Base-by-base conservation (phyloP, 2,113 vertebrate genomes). In the Cacatua alba region DNA sequence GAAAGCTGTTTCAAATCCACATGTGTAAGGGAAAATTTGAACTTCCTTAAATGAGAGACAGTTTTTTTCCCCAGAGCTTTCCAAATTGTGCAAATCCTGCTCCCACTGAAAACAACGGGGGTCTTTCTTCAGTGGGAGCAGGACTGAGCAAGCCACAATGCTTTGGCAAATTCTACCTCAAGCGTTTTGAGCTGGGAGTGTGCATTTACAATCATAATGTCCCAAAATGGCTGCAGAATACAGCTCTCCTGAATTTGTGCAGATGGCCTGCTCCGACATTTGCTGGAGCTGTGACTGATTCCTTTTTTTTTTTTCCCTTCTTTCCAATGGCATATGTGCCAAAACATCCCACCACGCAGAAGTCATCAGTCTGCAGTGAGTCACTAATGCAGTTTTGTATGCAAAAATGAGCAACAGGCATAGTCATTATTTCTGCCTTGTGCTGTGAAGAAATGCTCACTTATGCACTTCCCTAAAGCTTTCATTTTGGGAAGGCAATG, bases 331-430 rank as follows among this genome's bases (percentile, higher is more conserved):
- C 44, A 28, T 75, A n/a, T 87, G 69, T 96, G 88, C 90, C 88
- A 94, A 75, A 96, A 90, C 83, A 86, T 91, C 92, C 86, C 69
- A 95, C 95, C 77, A 76, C 28, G 3, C 60, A 81, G 44, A 80
- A 96, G 88, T 83, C 95, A 91, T 89, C 94, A 90, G 86, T 95
- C 94, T 93, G 83, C 86, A 82, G 69, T 96, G 94, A 94, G 88
- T 96, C 96, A 95, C 69, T 84, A 72, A 95, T 86, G 81, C 3
- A 25, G n/a, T 59, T 88, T 69, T 71, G 39, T 86, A 68, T 93
- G 86, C 80, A 93, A 75, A 96, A 96, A 79, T 78, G 95, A 93
- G 94, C 96, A 95, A 96, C 86, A 90, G 77, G 88, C 90, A 35
- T 21, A 95, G 72, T 94, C 94, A 92, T 92, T 88, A 86, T 92